Percentiles rank a stretch among this genome's conserved stretches.
These are phyloP conservation scores for Diplodus sargus DNA, from an alignment of 2,797 vertebrate species.

Conservation along the genomic window DNA sequence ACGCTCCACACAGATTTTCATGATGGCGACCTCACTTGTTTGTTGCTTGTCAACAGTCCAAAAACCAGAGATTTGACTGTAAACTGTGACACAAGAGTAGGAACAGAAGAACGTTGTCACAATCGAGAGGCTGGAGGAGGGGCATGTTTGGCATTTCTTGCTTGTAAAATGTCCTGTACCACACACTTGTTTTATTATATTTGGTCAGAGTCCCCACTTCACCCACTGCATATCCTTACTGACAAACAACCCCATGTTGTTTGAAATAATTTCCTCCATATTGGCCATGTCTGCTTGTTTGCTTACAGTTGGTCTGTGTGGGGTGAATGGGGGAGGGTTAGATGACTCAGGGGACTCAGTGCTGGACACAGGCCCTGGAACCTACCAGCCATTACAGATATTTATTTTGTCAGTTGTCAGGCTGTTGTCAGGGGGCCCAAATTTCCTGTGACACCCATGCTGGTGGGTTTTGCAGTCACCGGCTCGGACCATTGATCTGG, in stretches of 20 bases:
- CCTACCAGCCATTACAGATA: conserved; percentile 35
- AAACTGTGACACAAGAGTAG: conserved; percentile 10
- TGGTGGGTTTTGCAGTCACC: conserved; percentile 19
- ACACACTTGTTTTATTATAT: conserved; percentile 1
- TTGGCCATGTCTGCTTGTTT: conserved; percentile 10
- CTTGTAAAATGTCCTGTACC: background rate
- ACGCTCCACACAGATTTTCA: background rate
- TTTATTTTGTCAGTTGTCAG: conserved; percentile 22
- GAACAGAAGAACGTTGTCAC: background rate
- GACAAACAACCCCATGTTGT: background rate
- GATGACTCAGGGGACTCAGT: conserved; percentile 42
- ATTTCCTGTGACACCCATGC: conserved; percentile 33
- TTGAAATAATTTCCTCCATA: conserved; percentile 7
- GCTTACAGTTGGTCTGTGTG: conserved; percentile 12
- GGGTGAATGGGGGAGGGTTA: conserved; percentile 6
- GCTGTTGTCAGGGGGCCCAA: conserved; percentile 32
- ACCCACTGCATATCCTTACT: background rate
- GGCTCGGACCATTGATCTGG: background rate
- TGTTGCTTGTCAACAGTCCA: background rate
- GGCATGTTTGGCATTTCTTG: background rate
- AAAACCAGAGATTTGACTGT: conserved; percentile 1
- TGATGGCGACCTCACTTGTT: background rate
- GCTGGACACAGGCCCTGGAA: conserved; percentile 29
- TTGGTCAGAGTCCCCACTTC: background rate
- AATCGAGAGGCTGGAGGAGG: background rate